phyloP scores from a whole-genome alignment of 2,888 invertebrate species.

The Meteorus cinctellus region DNA sequence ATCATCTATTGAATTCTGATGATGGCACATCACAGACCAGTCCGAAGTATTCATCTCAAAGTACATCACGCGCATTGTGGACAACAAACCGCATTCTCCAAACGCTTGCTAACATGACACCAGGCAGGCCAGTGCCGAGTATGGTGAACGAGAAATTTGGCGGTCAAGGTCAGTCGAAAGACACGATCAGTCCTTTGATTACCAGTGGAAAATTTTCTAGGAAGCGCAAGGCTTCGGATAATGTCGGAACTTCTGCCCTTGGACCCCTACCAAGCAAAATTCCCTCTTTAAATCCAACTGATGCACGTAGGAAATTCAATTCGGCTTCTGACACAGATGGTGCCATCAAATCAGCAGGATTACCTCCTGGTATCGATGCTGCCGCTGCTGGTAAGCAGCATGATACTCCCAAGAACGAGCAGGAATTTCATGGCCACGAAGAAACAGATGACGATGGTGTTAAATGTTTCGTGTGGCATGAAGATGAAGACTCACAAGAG shows the following conservation, averaged over 20 bases:
- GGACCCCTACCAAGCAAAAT: slow-evolving; percentile 63
- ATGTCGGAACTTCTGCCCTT: slow-evolving; percentile 51
- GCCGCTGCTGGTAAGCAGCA: not conserved
- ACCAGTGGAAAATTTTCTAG: slow-evolving; percentile 29
- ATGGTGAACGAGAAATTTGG: not conserved
- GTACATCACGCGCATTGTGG: slow-evolving; percentile 64
- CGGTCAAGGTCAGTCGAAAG: slow-evolving; percentile 50
- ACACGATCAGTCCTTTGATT: slow-evolving; percentile 35
- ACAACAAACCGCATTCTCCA: slow-evolving; percentile 69
- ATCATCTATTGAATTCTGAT: slow-evolving; percentile 60
- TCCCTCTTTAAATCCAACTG: slow-evolving; percentile 54
- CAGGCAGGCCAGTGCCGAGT: slow-evolving; percentile 55
- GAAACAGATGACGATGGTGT: slow-evolving; percentile 60
- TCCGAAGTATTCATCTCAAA: slow-evolving; percentile 48
- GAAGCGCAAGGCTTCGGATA: slow-evolving; percentile 65
- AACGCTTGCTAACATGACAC: slow-evolving; percentile 67
- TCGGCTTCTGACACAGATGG: slow-evolving; percentile 53
- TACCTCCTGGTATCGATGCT: not conserved
- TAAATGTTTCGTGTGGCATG: slow-evolving; percentile 67
- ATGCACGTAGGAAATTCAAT: slow-evolving; percentile 49
- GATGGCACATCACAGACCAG: slow-evolving; percentile 54
- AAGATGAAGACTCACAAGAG: slow-evolving; percentile 62
- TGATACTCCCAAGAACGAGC: not conserved
- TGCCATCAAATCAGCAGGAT: slow-evolving; percentile 30
- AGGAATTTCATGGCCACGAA: slow-evolving; percentile 42